These are phyloP conservation scores for Drosophila parthenogenetica DNA, from an alignment of 2,888 invertebrate genomes.

Conservation along the genomic window DNA sequence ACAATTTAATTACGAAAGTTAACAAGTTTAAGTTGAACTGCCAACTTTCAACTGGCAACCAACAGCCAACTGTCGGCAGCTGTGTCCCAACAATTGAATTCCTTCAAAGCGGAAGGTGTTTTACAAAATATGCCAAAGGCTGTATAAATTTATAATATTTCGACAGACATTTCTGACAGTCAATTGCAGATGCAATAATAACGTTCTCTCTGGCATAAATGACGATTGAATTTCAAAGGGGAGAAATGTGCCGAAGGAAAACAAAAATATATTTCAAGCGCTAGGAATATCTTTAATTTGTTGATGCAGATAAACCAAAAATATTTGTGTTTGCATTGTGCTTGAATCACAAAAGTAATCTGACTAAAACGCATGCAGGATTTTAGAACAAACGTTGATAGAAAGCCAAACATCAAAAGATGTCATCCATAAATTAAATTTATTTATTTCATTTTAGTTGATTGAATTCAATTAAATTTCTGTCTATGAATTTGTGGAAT, in stretches of 20 bases:
- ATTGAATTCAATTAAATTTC: background rate
- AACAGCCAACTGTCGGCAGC: conserved; percentile 20
- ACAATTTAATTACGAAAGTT: conserved; percentile 81
- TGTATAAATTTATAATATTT: conserved; percentile 32
- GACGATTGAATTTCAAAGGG: background rate
- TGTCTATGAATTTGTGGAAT: background rate
- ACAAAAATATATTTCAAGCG: background rate
- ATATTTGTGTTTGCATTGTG: conserved; percentile 7
- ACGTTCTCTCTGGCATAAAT: conserved; percentile 6
- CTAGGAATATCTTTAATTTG: background rate
- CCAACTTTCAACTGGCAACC: conserved; percentile 28
- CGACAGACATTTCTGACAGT: conserved; percentile 21
- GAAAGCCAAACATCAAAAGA: background rate
- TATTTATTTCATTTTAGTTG: too few relatives aligned
- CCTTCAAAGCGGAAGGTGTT: conserved; percentile 37
- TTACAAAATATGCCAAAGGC: conserved; percentile 39
- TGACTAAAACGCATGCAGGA: background rate
- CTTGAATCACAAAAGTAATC: background rate
- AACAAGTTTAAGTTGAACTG: conserved; percentile 71
- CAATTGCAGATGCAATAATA: background rate
- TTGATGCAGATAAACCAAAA: background rate
- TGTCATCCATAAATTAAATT: too few relatives aligned
- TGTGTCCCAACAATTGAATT: conserved; percentile 36
- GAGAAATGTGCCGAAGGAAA: background rate
- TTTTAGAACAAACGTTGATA: background rate